Conservation (phyloP, 2,888 invertebrate species). For the Oscheius sp. region DNA sequence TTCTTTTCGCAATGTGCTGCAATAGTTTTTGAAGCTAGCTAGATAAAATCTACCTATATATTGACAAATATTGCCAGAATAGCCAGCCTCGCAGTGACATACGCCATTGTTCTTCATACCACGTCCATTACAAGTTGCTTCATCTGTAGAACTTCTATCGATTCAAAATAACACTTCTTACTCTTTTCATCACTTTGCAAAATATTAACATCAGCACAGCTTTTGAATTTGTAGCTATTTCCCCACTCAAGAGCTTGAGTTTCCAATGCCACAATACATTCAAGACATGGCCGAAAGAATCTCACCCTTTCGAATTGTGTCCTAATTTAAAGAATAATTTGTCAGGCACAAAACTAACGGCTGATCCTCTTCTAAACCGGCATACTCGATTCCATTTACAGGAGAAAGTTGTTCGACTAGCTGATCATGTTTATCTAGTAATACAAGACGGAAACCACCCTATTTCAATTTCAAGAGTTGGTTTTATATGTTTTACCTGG, state of each 20-base stretch:
- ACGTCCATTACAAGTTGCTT: constrained; percentile 18
- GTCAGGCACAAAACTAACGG: constrained; percentile 28
- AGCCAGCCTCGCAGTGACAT: constrained; percentile 74
- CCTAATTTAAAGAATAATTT: constrained; percentile 30
- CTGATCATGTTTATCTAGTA: constrained; percentile 52
- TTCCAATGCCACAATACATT: constrained; percentile 85
- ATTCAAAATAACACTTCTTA: not conserved
- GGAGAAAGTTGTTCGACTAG: constrained; percentile 53
- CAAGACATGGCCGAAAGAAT: constrained; percentile 51
- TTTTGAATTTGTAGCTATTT: constrained; percentile 84
- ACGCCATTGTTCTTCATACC: constrained; percentile 30
- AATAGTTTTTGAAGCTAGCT: not conserved
- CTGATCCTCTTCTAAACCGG: constrained; percentile 34
- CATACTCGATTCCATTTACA: constrained; percentile 37
- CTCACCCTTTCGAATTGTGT: constrained; percentile 37
- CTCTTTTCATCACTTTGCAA: not conserved
- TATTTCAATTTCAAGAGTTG: constrained; percentile 31
- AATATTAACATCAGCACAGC: constrained; percentile 84
- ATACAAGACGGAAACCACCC: constrained; percentile 57
- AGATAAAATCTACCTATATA: constrained; percentile 74
- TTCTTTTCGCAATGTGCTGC: constrained; percentile 59
- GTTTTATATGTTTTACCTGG: constrained; percentile 31
- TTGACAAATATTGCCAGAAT: constrained; percentile 85
- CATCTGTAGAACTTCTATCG: not conserved
- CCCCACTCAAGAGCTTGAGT: constrained; percentile 91